Conservation (phyloP, 2,113 vertebrate species). For the Aphyosemion australe region DNA sequence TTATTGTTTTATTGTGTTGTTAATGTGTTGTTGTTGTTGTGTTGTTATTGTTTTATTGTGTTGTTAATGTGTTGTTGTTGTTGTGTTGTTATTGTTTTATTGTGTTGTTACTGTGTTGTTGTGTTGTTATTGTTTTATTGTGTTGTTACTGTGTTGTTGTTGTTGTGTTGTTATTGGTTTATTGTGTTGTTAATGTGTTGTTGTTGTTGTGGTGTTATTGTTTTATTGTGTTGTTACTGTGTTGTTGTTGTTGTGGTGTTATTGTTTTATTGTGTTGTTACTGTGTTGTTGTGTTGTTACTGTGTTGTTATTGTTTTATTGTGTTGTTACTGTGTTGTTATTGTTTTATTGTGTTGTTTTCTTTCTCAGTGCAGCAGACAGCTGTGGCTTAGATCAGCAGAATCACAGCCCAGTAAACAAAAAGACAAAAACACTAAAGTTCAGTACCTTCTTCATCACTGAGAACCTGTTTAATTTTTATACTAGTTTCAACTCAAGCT, state of each 20-base stretch:
- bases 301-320: background rate
- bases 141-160: no score
- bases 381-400: slow-evolving; percentile 27
- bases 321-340: background rate
- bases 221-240: background rate
- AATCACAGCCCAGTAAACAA: slow-evolving; percentile 24
- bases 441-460: background rate
- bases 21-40: no score
- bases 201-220: slow-evolving; percentile 5
- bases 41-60: background rate
- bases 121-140: background rate
- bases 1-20: background rate
- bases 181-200: no score
- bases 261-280: background rate
- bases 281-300: no score
- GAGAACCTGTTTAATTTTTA: background rate
- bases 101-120: no score
- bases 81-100: background rate
- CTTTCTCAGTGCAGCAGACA: slow-evolving; percentile 12
- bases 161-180: slow-evolving; percentile 1
- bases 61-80: no score
- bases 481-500: background rate
- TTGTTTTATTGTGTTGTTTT: slow-evolving; percentile 1
- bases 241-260: no score
- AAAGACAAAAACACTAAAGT: slow-evolving; percentile 14